Evolutionary conservation across 37 sponge, comb jelly and placozoan species (phyloP), one percentile per base, ranked within the genome.

Genomic region (Chondrilla cf. caribensis): DNA sequence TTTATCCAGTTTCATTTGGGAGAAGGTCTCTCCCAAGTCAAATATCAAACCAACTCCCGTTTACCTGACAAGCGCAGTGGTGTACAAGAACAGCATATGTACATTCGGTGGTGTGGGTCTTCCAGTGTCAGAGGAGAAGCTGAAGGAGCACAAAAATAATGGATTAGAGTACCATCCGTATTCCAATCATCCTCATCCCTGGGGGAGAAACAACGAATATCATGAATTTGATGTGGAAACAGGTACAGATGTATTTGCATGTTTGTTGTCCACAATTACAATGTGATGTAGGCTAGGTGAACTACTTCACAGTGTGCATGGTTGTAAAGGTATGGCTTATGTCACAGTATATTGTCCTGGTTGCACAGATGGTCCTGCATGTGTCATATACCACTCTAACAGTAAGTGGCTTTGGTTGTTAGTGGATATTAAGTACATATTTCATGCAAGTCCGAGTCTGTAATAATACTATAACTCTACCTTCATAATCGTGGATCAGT

Each of bases 171-270:
- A 84, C 24, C 38, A 66, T 0, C 31, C 44, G 29, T 58, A 58
- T 39, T 51, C 57, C 9, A 59, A 54, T 6, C 43, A 28, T 18
- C 21, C n/a, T 25, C 26, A 39, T 9, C 64, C 72, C 0, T 90
- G 58, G 82, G 90, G 90, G 1, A 81, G 84, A 85, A 91, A 84
- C 59, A 91, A 82, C 43, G 88, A 91, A 31, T 91, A 91, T 78
- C 84, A 78, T 38, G 87, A 93, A 35, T 89, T 88, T 82, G 83
- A 90, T 64, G 38, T 93, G 0, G 43, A 73, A 15, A 37, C 71
- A 70, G 37, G 71, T 70, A 7, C 9, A 24, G 8, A 22, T 64
- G 66, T 26, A 15, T n/a, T n/a, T n/a, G n/a, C n/a, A n/a, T n/a
- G n/a, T n/a, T n/a, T n/a, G 11, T 54, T 17, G 57, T 54, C 11